These are phyloP conservation scores for Sminthurides aquaticus DNA, from an alignment of 2,888 invertebrate genomes.

Conservation along the genomic window DNA sequence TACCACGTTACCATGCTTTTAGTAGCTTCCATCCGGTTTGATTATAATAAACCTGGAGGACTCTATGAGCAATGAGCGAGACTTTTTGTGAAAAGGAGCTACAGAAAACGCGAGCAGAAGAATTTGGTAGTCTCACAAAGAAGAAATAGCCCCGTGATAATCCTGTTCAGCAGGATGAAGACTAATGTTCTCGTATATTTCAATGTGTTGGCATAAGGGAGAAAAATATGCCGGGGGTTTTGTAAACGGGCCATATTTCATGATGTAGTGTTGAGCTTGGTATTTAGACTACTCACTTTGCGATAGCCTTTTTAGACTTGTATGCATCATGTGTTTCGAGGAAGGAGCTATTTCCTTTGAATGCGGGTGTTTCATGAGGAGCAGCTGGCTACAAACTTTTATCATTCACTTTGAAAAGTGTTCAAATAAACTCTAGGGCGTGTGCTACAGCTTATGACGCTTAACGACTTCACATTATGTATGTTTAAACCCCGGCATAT, in stretches of 20 bases:
- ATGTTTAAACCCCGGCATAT: too few species aligned
- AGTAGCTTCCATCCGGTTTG: too few species aligned
- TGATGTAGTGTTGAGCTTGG: background rate
- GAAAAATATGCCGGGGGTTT: background rate
- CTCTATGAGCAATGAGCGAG: too few species aligned
- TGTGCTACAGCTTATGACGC: background rate
- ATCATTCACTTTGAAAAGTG: background rate
- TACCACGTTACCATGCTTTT: too few species aligned
- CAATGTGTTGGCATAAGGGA: background rate
- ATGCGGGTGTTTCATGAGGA: too few species aligned
- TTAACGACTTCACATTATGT: too few species aligned
- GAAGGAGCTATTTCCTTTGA: background rate
- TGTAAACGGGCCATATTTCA: background rate
- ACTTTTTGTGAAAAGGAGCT: background rate
- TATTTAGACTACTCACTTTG: background rate
- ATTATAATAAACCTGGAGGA: too few species aligned
- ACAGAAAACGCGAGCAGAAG: background rate
- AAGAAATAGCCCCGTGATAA: background rate
- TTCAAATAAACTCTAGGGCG: background rate
- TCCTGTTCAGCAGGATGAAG: too few species aligned
- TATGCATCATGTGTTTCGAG: background rate
- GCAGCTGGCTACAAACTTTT: background rate
- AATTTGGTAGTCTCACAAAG: background rate
- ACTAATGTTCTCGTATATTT: background rate
- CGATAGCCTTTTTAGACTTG: background rate